These are phyloP conservation scores for Heteromyza rotundicornis DNA, from an alignment of 2,888 invertebrate species.

Conservation along the genomic window DNA sequence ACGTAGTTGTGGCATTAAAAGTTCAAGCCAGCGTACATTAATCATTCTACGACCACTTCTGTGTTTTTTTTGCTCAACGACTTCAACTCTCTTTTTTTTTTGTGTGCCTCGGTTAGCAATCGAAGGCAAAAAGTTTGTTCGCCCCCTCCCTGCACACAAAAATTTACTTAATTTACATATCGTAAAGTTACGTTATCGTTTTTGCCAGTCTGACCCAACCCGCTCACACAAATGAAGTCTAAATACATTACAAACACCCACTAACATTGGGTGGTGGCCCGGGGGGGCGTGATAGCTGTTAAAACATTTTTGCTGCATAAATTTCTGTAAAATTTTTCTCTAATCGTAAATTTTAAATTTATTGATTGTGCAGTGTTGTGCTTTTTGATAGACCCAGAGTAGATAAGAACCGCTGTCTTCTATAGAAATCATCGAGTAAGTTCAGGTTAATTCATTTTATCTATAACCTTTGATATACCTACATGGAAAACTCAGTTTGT, in stretches of 20 bases:
- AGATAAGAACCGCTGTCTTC: too few relatives aligned
- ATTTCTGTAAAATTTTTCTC: constrained; percentile 41
- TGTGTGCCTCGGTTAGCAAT: neutral
- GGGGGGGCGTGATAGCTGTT: too few relatives aligned
- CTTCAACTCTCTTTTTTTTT: too few relatives aligned
- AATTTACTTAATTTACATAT: constrained; percentile 2
- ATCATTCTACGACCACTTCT: neutral
- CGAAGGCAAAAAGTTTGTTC: neutral
- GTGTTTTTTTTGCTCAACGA: neutral
- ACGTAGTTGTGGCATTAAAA: neutral
- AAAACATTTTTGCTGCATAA: constrained; percentile 48
- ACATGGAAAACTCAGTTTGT: too few relatives aligned
- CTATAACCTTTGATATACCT: too few relatives aligned
- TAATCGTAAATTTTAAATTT: constrained; percentile 9
- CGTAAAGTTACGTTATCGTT: neutral
- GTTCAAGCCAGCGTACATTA: neutral
- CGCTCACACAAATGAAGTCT: neutral
- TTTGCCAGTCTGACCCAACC: neutral
- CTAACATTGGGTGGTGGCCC: too few relatives aligned
- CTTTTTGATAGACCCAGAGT: too few relatives aligned
- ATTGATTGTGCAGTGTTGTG: too few relatives aligned
- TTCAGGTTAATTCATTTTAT: too few relatives aligned
- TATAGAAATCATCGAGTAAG: too few relatives aligned
- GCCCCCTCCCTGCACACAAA: neutral
- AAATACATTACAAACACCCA: neutral